Evolutionary conservation across 2,888 invertebrate species (phyloP), one percentile per base, ranked within the genome.

Genomic region (Drosophila mulleri): DNA sequence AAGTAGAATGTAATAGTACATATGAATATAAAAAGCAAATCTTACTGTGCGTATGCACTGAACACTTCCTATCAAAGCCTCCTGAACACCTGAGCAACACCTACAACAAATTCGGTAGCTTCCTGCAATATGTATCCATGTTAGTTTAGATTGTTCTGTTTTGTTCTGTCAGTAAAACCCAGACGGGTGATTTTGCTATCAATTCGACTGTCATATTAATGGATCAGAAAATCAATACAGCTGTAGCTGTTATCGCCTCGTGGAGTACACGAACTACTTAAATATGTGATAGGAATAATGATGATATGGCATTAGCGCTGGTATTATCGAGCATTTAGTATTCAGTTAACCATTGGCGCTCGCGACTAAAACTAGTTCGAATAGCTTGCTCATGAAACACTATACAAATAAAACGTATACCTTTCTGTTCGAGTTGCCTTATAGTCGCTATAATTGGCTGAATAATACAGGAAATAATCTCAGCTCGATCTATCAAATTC

Each of bases 201-300:
- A 20, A 44, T 42, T 52, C 11, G 23, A n/a, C 20, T 54, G 69
- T 45, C 26, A 39, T 42, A 54, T 63, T 56, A 35, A 59, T 68
- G 29, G 75, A 71, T 48, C 47, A 54, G 54, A 42, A 48, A 58
- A 75, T 69, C 20, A 53, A 70, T 69, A 56, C 39, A 69, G n/a
- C 41, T 60, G 7, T 45, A 9, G 11, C n/a, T 26, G 65, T 65
- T 75, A 75, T 75, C 74, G 18, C 18, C 1, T 26, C 12, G 41
- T 59, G 45, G 48, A 35, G 29, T 54, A 42, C 44, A 44, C 53
- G 14, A 44, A 32, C 35, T 59, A 44, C 26, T 41, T 48, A 58
- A 53, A 39, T 71, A 59, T 23, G 47, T 42, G 71, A 72, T 71
- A 71, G 42, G 54, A 61, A 78, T 78, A 64, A 39, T 72, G 60